Conservation (phyloP, 1,140 invertebrate species). For the Lasioglossum baleicum region DNA sequence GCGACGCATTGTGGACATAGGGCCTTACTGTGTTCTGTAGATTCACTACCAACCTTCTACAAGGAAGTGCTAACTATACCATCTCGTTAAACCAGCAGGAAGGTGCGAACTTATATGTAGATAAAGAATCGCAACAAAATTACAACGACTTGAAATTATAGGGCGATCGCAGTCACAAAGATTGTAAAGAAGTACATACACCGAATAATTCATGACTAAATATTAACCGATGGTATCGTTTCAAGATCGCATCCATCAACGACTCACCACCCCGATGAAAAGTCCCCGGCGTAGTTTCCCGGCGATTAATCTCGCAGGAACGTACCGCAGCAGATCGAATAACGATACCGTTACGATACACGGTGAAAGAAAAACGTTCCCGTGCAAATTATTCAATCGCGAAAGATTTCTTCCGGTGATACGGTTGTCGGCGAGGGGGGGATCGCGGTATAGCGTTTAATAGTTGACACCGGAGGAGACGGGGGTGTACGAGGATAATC, state of each 20-base stretch:
- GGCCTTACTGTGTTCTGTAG: too few species aligned
- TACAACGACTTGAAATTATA: background rate
- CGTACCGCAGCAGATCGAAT: background rate
- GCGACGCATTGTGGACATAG: too few species aligned
- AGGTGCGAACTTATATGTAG: too few species aligned
- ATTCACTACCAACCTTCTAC: too few species aligned
- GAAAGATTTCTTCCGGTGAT: background rate
- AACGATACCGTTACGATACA: background rate
- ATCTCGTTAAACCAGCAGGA: too few species aligned
- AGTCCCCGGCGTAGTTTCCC: background rate
- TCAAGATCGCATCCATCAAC: background rate
- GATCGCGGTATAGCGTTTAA: background rate
- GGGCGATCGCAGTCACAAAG: too few species aligned
- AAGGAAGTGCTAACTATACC: too few species aligned
- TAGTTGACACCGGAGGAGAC: constrained; percentile 16
- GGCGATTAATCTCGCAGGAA: background rate
- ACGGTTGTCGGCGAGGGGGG: background rate
- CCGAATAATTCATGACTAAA: background rate
- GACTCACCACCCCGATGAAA: background rate
- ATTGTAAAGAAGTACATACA: background rate
- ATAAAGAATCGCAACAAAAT: background rate
- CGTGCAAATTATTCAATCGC: background rate
- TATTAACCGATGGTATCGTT: background rate
- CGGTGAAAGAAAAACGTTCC: background rate
- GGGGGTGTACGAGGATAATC: constrained; percentile 51